Base-by-base conservation (phyloP, 2,113 vertebrate species). In the Gavialis gangeticus region DNA sequence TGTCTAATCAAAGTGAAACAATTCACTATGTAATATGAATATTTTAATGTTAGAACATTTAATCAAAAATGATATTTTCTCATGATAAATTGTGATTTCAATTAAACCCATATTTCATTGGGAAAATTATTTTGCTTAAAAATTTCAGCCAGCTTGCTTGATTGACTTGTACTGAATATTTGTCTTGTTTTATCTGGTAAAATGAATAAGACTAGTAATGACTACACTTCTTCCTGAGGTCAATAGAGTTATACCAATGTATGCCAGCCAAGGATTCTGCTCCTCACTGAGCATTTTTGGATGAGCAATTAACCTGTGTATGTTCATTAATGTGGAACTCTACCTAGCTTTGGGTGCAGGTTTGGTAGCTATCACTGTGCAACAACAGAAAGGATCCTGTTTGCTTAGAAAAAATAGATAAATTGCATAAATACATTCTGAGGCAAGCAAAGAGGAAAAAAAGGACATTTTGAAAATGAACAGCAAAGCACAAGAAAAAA, bases 401-500 rank as follows among this genome's bases (percentile, higher is more conserved):
- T 46, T 46, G 46, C 46, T 46, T 46, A 46, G 46, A 46, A 46
- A 46, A 46, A 34, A 21, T 21, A 71, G 67, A 37, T 37, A 71
- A 71, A 71, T 21, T 24, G 56, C 58, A 84, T 60, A 75, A 69
- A 46, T 46, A 17, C 62, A 88, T 84, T 83, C 58, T 59, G 16
- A 96, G 34, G 75, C 4, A 75, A 0, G 2, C 17, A 86, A 80
- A 87, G 19, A 75, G 56, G 94, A 95, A 83, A 30, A 73, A 81
- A 91, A 89, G 66, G n/a, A 84, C 84, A 90, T 75, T 24, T 46
- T 24, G 75, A 67, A 85, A 58, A 73, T 87, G 84, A 90, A 63
- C 12, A 92, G 75, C 37, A 84, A 84, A 90, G 79, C 27, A 84
- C n/a, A 60, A 92, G 78, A 6, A 12, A 84, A 85, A 88, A 82